Base-by-base conservation (phyloP, 2,797 vertebrate genomes). In the Heterohyrax brucei region DNA sequence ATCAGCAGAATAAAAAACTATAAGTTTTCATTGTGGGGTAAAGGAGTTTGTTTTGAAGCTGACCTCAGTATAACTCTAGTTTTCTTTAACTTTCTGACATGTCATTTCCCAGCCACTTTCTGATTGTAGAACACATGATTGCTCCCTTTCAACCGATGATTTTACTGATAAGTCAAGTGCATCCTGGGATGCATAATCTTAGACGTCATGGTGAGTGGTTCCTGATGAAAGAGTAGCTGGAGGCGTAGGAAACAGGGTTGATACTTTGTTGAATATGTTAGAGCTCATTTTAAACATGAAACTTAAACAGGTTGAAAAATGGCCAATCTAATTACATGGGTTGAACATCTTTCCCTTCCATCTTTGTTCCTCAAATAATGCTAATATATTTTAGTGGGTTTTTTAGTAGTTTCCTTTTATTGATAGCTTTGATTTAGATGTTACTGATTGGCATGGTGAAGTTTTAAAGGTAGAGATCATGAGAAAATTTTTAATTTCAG, bases 91-190 rank as follows among this genome's bases (percentile, higher is more conserved):
- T 97, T 94, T 90, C 90, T 0, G 0, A 75, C 87, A 97, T 95
- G 87, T 83, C 95, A 90, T 87, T 85, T 97, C 87, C 89, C 56
- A 95, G 85, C 44, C 82, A 76, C 72, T 93, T 0, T 56, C 91
- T 87, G 81, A 92, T 82, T 89, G 59, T 92, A 90, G 97, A 91
- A 30, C 81, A 61, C 72, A 75, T 0, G 0, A n/a, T 79, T 39
- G 87, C 81, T 90, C 82, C 86, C 78, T 80, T 81, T 14, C 26
- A 93, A 96, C 66, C 86, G 77, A 93, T 91, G 48, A 87, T 97
- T 96, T 96, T 94, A 75, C 81, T 93, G 77, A 84, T 94, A 89
- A 97, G 82, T 94, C 68, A 88, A 97, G 64, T 91, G 70, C 66
- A 91, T 89, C 46, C 53, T 66, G 83, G 94, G 90, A 93, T 95